phyloP scores from a whole-genome alignment of 2,797 vertebrate species.

The Petrocephalus schoutedeni region DNA sequence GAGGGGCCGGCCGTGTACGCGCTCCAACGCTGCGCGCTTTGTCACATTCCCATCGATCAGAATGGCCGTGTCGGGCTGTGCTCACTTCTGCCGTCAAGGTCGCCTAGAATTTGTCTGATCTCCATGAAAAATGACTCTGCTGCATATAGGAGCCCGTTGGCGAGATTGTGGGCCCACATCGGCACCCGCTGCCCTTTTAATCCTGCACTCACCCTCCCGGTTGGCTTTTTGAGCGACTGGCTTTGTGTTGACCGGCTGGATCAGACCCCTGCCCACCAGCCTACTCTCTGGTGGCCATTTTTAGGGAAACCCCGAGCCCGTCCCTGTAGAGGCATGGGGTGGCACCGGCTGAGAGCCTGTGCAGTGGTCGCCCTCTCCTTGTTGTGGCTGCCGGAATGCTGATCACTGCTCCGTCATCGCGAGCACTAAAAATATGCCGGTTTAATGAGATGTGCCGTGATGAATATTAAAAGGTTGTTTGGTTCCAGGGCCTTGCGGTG shows the following conservation, averaged over 20 bases:
- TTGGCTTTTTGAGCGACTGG: not conserved
- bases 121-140: not conserved
- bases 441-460: conserved; percentile 1
- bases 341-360: not conserved
- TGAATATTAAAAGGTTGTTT: conserved; percentile 8
- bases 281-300: not conserved
- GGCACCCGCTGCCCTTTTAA: not conserved
- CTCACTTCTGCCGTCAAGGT: not conserved
- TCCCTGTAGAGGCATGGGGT: too few relatives aligned
- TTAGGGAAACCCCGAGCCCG: not conserved
- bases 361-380: not conserved
- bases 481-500: not conserved
- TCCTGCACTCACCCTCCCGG: not conserved
- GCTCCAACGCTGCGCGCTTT: not conserved
- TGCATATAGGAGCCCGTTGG: not conserved
- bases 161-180: not conserved
- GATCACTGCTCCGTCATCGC: not conserved
- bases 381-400: not conserved
- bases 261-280: not conserved
- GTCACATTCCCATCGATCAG: not conserved
- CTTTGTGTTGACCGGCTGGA: not conserved
- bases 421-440: not conserved
- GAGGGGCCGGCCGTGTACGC: not conserved
- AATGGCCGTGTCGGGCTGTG: too few relatives aligned
- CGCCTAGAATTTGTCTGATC: not conserved